These are phyloP conservation scores for Pipistrellus pipistrellus DNA, from an alignment of 2,797 vertebrate species.

Conservation along the genomic window DNA sequence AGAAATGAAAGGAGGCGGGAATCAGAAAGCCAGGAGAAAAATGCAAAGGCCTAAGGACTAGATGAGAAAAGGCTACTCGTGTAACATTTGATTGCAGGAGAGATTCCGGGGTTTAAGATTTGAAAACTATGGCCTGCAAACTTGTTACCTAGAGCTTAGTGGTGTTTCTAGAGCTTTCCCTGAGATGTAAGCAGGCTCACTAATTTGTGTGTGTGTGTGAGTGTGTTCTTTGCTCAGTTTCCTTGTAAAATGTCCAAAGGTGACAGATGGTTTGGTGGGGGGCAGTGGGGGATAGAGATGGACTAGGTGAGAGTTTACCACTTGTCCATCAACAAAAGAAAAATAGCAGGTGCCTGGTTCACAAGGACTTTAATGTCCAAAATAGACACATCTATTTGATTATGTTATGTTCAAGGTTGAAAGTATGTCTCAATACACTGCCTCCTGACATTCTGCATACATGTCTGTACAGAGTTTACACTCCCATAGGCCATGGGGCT, in stretches of 20 bases:
- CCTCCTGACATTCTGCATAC: slow-evolving; percentile 2
- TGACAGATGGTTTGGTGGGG: not conserved
- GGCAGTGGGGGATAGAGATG: not conserved
- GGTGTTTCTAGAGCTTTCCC: not conserved
- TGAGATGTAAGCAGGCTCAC: not conserved
- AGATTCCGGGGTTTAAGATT: not conserved
- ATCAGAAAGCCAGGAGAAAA: not conserved
- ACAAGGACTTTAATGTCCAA: not conserved
- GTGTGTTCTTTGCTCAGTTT: not conserved
- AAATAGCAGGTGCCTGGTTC: not conserved
- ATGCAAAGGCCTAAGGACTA: not conserved
- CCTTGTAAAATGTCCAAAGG: not conserved
- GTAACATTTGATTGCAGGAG: not conserved
- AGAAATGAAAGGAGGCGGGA: not conserved
- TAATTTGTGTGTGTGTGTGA: not conserved
- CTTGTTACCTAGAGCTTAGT: not conserved
- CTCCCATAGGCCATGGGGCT: not conserved
- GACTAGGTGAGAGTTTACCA: not conserved
- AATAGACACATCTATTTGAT: not conserved
- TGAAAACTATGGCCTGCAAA: not conserved
- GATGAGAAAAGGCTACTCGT: not conserved
- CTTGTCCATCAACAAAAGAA: not conserved
- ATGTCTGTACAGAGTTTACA: not conserved
- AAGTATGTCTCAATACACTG: not conserved
- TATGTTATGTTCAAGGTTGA: not conserved